Evolutionary conservation across 1,140 invertebrate species (phyloP).

Genomic region (Ceratina japonica): DNA sequence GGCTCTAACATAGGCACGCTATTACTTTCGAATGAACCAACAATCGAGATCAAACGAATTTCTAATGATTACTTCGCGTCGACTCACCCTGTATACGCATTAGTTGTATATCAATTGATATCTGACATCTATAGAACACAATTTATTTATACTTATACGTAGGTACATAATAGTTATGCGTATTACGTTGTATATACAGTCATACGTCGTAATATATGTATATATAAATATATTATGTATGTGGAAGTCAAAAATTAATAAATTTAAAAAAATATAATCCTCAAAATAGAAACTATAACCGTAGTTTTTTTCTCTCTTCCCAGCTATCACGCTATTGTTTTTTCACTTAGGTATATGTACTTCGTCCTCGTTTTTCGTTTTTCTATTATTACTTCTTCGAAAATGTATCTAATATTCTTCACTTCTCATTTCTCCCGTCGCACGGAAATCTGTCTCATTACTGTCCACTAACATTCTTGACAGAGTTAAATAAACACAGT

Average conservation of each 20-base stretch:
- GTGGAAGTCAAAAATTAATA: constrained; percentile 71
- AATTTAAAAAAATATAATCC: constrained; percentile 74
- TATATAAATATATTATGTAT: constrained; percentile 56
- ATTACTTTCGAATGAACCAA: too few relatives aligned
- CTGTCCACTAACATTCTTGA: constrained; percentile 37
- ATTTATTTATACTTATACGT: constrained; percentile 43
- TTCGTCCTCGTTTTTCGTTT: constrained; percentile 49
- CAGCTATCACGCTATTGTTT: constrained; percentile 61
- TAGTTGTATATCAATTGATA: background rate
- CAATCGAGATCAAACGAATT: too few relatives aligned
- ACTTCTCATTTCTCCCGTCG: constrained; percentile 49
- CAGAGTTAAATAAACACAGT: too few relatives aligned
- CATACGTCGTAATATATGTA: constrained; percentile 40
- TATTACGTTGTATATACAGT: constrained; percentile 45
- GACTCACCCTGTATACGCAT: too few relatives aligned
- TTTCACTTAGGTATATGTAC: constrained; percentile 40
- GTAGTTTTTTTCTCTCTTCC: constrained; percentile 59
- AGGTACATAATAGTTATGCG: constrained; percentile 50
- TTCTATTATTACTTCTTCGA: constrained; percentile 28
- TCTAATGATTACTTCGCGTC: too few relatives aligned
- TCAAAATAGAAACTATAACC: constrained; percentile 71
- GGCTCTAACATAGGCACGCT: too few relatives aligned
- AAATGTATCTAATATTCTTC: constrained; percentile 59
- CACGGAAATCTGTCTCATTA: constrained; percentile 48
- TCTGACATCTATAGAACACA: constrained; percentile 31